A percentile compares a stretch with the other conserved stretches of the same genome.
These are phyloP conservation scores for Paralichthys olivaceus DNA, from an alignment of 2,113 vertebrate species.

Conservation along the genomic window DNA sequence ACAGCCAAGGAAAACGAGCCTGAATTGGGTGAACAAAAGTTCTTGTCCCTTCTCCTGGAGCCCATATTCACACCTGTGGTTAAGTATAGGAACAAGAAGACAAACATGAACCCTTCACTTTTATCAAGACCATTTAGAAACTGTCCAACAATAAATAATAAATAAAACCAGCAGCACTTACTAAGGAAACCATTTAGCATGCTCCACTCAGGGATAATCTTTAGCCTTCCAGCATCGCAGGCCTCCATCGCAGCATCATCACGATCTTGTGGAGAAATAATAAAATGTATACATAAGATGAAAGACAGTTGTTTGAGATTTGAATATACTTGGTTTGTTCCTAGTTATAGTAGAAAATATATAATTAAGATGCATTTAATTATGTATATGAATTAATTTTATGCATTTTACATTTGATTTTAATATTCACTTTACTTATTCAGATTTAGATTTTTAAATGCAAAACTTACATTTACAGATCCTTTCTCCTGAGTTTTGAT, in stretches of 20 bases:
- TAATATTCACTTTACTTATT: too few relatives aligned
- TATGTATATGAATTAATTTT: too few relatives aligned
- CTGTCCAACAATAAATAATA: not conserved
- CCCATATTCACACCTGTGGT: conserved; percentile 92
- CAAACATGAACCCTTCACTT: not conserved
- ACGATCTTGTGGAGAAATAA: too few relatives aligned
- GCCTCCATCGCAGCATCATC: conserved; percentile 97
- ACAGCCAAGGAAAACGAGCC: conserved; percentile 93
- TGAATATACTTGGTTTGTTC: too few relatives aligned
- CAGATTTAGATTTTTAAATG: too few relatives aligned
- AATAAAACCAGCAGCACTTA: conserved; percentile 56
- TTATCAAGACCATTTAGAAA: not conserved
- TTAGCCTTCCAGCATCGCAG: conserved; percentile 97
- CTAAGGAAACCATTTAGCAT: conserved; percentile 99
- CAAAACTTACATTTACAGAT: too few relatives aligned
- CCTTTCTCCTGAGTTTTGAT: too few relatives aligned
- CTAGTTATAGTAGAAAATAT: too few relatives aligned
- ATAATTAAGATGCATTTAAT: too few relatives aligned
- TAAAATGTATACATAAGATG: too few relatives aligned
- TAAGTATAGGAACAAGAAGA: conserved; percentile 1
- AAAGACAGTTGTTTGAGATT: too few relatives aligned
- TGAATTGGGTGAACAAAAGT: conserved; percentile 95
- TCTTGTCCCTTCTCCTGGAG: conserved; percentile 92
- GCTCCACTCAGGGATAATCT: conserved; percentile 97
- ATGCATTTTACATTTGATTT: too few relatives aligned